Conservation (phyloP, 1,140 invertebrate species). For the Lethocerus indicus region DNA sequence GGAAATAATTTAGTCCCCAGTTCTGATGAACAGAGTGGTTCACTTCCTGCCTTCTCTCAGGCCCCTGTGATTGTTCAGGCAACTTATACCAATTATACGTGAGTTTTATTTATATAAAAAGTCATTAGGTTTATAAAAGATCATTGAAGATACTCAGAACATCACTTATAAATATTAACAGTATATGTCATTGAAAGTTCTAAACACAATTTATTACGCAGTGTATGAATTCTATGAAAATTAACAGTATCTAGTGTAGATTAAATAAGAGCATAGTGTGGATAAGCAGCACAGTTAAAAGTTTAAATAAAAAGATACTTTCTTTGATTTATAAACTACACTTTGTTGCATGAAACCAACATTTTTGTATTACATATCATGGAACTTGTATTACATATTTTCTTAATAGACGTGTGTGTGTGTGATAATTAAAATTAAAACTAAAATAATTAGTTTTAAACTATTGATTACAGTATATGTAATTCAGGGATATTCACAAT, state of each 20-base stretch:
- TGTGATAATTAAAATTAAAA: no score
- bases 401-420: no score
- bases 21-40: slow-evolving; percentile 1
- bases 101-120: neutral
- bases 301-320: no score
- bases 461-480: no score
- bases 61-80: slow-evolving; percentile 17
- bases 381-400: no score
- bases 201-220: neutral
- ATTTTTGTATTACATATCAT: no score
- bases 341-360: no score
- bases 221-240: neutral
- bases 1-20: slow-evolving; percentile 9
- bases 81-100: slow-evolving; percentile 15
- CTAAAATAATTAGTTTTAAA: no score
- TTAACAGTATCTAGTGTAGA: neutral
- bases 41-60: slow-evolving; percentile 7
- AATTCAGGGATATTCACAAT: no score
- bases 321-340: no score
- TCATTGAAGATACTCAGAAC: neutral
- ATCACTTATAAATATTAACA: neutral
- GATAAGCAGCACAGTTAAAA: neutral
- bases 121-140: neutral
- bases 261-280: neutral
- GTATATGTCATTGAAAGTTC: neutral